These are phyloP conservation scores for Oikopleura albicans DNA, from an alignment of 23 tunicate species.

Conservation along the genomic window DNA sequence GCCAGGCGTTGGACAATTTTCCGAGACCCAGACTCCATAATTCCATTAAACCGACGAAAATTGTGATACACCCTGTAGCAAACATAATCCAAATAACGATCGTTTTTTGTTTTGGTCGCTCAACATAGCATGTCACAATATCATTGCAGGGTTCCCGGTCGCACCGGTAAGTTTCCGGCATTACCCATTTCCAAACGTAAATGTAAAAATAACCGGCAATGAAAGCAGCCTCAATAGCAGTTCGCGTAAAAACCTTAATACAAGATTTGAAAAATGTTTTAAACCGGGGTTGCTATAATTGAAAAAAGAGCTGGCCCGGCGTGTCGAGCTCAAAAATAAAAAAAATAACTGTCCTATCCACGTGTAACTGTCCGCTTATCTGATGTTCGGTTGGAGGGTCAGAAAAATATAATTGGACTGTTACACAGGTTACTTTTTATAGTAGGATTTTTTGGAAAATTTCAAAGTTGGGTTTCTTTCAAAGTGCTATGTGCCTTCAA, in stretches of 20 bases:
- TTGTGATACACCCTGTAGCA: background rate
- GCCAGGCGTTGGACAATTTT: background rate
- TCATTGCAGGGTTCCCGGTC: background rate
- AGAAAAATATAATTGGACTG: no score
- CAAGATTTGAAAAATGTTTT: background rate
- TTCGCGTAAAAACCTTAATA: conserved; percentile 1
- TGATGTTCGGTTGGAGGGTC: no score
- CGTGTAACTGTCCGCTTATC: no score
- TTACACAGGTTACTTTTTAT: no score
- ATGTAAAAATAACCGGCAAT: background rate
- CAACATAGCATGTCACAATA: background rate
- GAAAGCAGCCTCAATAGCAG: background rate
- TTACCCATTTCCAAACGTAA: conserved; percentile 24
- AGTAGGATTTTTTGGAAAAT: no score
- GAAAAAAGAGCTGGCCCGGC: background rate
- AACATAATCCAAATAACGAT: conserved; percentile 10
- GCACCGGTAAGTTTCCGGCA: conserved; percentile 23
- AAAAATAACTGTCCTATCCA: no score
- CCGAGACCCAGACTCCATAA: background rate
- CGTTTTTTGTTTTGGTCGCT: conserved; percentile 6
- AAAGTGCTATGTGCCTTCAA: no score
- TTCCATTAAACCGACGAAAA: background rate
- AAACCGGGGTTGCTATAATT: background rate
- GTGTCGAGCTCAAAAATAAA: background rate
- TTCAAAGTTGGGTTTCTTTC: no score